Conservation (phyloP, 2,888 invertebrate genomes). For the Neelides folsomi region DNA sequence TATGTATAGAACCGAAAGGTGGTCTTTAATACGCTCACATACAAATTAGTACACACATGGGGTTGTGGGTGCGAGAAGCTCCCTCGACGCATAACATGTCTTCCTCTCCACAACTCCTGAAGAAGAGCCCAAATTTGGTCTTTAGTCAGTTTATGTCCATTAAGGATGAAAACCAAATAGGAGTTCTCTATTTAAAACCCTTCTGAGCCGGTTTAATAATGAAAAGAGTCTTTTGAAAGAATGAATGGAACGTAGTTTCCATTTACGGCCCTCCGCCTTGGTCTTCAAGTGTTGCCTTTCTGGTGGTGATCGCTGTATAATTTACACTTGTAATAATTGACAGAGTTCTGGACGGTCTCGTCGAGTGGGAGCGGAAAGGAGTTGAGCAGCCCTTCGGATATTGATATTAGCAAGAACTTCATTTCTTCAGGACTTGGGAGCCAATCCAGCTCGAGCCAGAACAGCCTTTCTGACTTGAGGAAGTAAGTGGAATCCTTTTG, state of each 20-base stretch:
- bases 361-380: slow-evolving; percentile 29
- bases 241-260: not conserved
- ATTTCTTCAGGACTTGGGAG: slow-evolving; percentile 30
- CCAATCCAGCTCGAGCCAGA: slow-evolving; percentile 32
- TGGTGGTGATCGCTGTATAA: not conserved
- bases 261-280: not conserved
- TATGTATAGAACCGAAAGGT: too few relatives aligned
- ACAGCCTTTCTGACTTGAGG: slow-evolving; percentile 28
- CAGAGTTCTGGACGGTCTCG: slow-evolving; percentile 33
- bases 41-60: too few relatives aligned
- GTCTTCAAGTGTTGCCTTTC: not conserved
- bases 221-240: not conserved
- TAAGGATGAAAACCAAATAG: too few relatives aligned
- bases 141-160: too few relatives aligned
- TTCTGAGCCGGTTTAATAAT: too few relatives aligned
- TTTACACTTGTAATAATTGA: slow-evolving; percentile 3
- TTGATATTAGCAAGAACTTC: slow-evolving; percentile 28
- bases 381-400: slow-evolving; percentile 30
- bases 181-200: too few relatives aligned
- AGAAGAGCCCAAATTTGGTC: too few relatives aligned
- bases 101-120: too few relatives aligned
- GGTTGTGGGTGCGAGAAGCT: too few relatives aligned
- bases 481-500: slow-evolving; percentile 18
- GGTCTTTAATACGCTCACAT: too few relatives aligned
- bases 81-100: too few relatives aligned